Conservation (phyloP, 1,140 invertebrate species). For the Tyrophagus putrescentiae region DNA sequence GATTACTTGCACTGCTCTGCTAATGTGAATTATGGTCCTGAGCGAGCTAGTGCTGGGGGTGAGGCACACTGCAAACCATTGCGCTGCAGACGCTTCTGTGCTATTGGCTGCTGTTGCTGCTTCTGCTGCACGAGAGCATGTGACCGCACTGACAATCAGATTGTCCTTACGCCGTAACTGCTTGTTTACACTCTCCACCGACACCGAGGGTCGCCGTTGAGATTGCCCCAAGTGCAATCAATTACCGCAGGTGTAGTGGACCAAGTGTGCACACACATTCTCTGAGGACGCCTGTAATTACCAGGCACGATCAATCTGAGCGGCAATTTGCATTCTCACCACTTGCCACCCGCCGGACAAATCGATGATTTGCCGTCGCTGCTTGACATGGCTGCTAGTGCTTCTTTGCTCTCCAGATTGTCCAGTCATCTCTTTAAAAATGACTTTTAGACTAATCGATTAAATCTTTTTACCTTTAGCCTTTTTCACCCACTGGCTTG, state of each 20-base stretch:
- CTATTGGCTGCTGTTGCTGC: too few relatives aligned
- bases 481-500: too few relatives aligned
- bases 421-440: too few relatives aligned
- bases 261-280: not conserved
- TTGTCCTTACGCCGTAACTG: not conserved
- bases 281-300: not conserved
- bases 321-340: not conserved
- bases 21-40: not conserved
- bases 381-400: too few relatives aligned
- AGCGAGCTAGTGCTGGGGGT: not conserved
- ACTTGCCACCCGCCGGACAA: not conserved
- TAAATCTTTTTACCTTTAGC: too few relatives aligned
- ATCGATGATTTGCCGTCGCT: too few relatives aligned
- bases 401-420: too few relatives aligned
- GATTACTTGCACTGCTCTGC: not conserved
- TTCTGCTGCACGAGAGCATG: not conserved
- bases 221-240: not conserved
- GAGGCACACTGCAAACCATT: too few relatives aligned
- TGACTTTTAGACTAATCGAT: too few relatives aligned
- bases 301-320: not conserved
- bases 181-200: not conserved
- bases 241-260: not conserved
- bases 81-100: too few relatives aligned
- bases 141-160: not conserved
- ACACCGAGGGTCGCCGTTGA: not conserved